Evolutionary conservation across 2,888 invertebrate species (phyloP), one percentile per base, ranked within the genome.

Genomic region (Nycteola revayana): DNA sequence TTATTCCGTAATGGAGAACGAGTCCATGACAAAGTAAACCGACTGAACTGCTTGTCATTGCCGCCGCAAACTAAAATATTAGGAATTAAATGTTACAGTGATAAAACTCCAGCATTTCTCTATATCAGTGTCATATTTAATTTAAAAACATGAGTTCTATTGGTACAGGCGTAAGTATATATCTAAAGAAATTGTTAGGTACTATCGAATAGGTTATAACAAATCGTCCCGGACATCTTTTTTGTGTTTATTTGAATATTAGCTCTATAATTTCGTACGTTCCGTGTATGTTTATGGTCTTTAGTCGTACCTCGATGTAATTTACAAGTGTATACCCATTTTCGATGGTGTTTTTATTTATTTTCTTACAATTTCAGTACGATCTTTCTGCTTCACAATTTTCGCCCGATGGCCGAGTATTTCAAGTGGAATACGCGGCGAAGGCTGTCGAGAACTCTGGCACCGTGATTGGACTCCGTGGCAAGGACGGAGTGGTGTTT

Each of bases 321-420:
- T n/a, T n/a, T n/a, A n/a, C n/a, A n/a, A n/a, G n/a, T n/a, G n/a
- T n/a, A n/a, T n/a, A n/a, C n/a, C n/a, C n/a, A n/a, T n/a, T n/a
- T n/a, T n/a, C n/a, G n/a, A n/a, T n/a, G n/a, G n/a, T n/a, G n/a
- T n/a, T n/a, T n/a, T n/a, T n/a, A n/a, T n/a, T n/a, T n/a, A 14
- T 31, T 45, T 39, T 40, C 85, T 23, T 45, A 7, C 28, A 10
- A 32, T 91, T 91, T 33, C 82, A 98, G 97, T 99, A 99, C 78
- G 99, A 99, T 92, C 91, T 99, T 65, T 99, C 99, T 41, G 99
- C 99, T n/a, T 98, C 99, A 24, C 99, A 99, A 90, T 99, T 99
- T 88, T 99, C 99, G 1, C 99, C 99, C 1, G 99, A 99, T 78
- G 99, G 99, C 6, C 91, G 99, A 60, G 99, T 99, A 20, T 99